Evolutionary conservation across 1,140 invertebrate species (phyloP).

Genomic region (Lepidotrigona ventralis): DNA sequence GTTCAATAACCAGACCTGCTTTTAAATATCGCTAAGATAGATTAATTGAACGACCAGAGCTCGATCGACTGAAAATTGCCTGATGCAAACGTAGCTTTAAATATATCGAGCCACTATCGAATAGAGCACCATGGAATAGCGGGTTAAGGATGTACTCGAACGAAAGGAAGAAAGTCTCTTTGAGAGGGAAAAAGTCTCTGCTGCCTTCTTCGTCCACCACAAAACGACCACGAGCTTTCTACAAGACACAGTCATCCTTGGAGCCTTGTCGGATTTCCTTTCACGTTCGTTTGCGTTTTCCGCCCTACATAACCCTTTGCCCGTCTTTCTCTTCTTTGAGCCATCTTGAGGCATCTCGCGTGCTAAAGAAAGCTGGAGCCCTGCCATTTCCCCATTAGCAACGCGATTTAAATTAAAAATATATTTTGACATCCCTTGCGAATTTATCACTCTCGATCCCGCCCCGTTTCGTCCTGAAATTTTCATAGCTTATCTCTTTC

Average conservation of each 20-base stretch:
- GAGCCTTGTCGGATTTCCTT: constrained; percentile 12
- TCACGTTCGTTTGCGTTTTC: constrained; percentile 27
- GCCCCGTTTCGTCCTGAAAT: too few relatives aligned
- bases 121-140: neutral
- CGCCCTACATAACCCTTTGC: neutral
- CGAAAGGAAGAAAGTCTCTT: constrained; percentile 56
- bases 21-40: too few relatives aligned
- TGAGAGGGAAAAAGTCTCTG: constrained; percentile 12
- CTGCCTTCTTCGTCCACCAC: constrained; percentile 8
- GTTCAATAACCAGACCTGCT: too few relatives aligned
- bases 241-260: neutral
- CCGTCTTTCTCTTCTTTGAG: neutral
- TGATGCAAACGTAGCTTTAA: neutral
- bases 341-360: too few relatives aligned
- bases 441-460: too few relatives aligned
- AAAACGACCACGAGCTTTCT: constrained; percentile 40
- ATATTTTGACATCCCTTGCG: too few relatives aligned
- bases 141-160: constrained; percentile 38
- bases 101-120: constrained; percentile 20
- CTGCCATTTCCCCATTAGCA: neutral
- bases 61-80: too few relatives aligned
- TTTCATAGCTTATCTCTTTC: too few relatives aligned
- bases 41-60: too few relatives aligned
- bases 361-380: neutral
- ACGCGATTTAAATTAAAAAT: neutral